These are phyloP conservation scores for Tenualosa thibaudeaui DNA, from an alignment of 2,797 vertebrate genomes.

Conservation along the genomic window DNA sequence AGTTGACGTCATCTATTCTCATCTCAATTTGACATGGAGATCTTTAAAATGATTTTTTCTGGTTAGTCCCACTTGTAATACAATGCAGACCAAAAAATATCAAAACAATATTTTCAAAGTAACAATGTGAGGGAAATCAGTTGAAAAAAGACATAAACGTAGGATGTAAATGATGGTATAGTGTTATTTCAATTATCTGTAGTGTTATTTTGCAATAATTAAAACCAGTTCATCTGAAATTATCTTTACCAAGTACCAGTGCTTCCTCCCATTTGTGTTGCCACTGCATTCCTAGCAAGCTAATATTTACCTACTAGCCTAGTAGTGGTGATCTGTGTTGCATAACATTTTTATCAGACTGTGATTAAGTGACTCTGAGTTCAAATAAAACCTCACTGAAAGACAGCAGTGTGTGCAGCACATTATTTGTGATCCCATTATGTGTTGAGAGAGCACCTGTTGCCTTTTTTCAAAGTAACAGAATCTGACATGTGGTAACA, in stretches of 20 bases:
- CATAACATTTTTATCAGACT: slow-evolving; percentile 19
- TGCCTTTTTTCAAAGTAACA: not conserved
- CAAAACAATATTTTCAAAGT: not conserved
- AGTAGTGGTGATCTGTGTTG: not conserved
- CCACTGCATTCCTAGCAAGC: slow-evolving; percentile 19
- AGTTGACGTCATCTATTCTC: not conserved
- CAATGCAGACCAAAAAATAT: not conserved
- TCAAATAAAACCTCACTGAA: not conserved
- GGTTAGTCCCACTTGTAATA: not conserved
- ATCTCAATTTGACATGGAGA: not conserved
- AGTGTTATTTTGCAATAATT: too few species aligned
- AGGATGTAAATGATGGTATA: not conserved
- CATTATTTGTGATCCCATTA: not conserved
- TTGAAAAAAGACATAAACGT: not conserved
- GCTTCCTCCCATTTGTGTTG: not conserved
- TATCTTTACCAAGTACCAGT: not conserved
- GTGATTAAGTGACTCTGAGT: not conserved
- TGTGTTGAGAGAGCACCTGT: not conserved
- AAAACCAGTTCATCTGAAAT: not conserved
- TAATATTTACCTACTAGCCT: slow-evolving; percentile 17
- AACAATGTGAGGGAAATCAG: not conserved
- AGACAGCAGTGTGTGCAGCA: not conserved
- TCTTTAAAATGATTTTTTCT: not conserved
- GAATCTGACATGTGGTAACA: not conserved
- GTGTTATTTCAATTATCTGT: not conserved